Evolutionary conservation across 2,888 invertebrate genomes (phyloP).

Genomic region (Idaea biselata): DNA sequence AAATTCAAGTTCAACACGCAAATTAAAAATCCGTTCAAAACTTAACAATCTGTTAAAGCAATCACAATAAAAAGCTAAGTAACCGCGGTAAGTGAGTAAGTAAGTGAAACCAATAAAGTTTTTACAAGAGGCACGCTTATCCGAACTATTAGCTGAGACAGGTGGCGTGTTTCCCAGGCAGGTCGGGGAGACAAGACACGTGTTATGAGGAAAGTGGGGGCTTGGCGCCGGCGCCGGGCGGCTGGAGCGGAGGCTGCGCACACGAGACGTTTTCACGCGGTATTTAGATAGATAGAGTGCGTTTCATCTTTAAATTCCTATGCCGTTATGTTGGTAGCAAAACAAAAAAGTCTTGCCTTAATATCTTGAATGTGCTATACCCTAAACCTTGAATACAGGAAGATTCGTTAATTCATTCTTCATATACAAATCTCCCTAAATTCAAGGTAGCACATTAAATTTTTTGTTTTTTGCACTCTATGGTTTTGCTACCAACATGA

Average conservation of each 20-base stretch:
- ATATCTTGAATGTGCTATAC: too few species aligned
- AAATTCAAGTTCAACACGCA: too few species aligned
- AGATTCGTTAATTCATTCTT: too few species aligned
- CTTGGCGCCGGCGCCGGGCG: constrained; percentile 71
- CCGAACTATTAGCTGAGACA: background rate
- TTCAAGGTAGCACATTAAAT: too few species aligned
- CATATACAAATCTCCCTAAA: too few species aligned
- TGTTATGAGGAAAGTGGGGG: constrained; percentile 65
- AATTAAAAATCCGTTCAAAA: background rate
- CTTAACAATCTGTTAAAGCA: background rate
- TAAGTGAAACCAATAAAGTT: constrained; percentile 1
- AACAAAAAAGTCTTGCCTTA: too few species aligned
- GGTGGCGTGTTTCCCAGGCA: background rate
- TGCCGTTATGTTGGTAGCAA: too few species aligned
- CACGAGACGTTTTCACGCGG: constrained; percentile 36
- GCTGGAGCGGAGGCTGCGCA: constrained; percentile 47
- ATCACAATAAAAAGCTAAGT: background rate
- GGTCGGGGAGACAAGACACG: constrained; percentile 47
- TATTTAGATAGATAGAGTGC: background rate
- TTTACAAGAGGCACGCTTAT: background rate
- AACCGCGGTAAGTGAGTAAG: background rate
- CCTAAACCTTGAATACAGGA: too few species aligned
- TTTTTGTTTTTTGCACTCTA: too few species aligned
- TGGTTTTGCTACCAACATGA: too few species aligned
- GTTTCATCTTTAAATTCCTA: too few species aligned